These are phyloP conservation scores for Pipistrellus pipistrellus DNA, from an alignment of 2,797 vertebrate species.

Conservation along the genomic window DNA sequence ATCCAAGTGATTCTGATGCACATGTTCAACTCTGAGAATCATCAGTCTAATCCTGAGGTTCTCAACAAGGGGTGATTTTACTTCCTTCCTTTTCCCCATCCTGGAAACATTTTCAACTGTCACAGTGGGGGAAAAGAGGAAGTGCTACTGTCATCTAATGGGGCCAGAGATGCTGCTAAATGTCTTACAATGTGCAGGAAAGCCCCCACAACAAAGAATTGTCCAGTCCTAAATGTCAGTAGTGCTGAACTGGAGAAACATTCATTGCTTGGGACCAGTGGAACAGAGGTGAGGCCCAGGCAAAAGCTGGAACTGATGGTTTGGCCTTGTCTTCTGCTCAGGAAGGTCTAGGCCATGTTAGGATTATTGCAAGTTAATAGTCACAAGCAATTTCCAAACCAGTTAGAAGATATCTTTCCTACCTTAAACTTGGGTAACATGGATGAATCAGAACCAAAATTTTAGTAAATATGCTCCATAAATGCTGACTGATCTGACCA, in stretches of 20 bases:
- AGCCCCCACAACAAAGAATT: background rate
- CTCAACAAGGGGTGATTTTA: background rate
- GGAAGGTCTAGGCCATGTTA: background rate
- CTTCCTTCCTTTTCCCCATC: background rate
- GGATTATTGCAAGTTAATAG: background rate
- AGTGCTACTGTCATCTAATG: background rate
- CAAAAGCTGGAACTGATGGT: background rate
- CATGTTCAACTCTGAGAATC: background rate
- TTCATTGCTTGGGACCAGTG: background rate
- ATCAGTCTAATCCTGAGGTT: background rate
- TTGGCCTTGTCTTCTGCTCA: background rate
- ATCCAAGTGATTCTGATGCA: background rate
- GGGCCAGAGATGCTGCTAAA: background rate
- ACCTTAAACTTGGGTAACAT: background rate
- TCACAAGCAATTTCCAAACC: background rate
- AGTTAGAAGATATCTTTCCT: background rate
- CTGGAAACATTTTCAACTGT: background rate
- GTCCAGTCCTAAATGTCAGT: background rate
- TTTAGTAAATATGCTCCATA: background rate
- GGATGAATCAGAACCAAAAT: constrained; percentile 21
- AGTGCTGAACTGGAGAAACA: background rate
- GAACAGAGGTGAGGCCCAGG: background rate
- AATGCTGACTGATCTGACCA: background rate
- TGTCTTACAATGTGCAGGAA: background rate
- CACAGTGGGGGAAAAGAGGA: background rate